Conservation (phyloP, 2,797 vertebrate genomes). For the Gadopsis bispinosus region DNA sequence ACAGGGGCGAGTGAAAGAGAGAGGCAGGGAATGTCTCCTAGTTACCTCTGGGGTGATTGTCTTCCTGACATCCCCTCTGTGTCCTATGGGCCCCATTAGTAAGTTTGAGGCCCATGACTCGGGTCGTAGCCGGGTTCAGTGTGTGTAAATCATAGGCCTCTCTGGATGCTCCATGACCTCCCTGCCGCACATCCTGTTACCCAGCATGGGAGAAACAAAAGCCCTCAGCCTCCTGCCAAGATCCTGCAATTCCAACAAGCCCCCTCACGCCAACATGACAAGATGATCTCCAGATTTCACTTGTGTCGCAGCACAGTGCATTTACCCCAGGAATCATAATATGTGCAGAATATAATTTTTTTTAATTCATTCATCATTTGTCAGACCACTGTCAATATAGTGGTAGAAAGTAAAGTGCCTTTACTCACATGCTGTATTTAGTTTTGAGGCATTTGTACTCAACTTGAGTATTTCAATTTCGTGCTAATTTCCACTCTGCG, state of each 20-base stretch:
- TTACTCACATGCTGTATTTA: not conserved
- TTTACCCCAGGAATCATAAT: not conserved
- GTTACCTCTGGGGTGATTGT: slow-evolving; percentile 68
- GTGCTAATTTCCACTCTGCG: not conserved
- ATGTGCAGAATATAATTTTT: not conserved
- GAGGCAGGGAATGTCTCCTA: slow-evolving; percentile 59
- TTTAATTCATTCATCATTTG: not conserved
- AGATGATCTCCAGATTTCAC: not conserved
- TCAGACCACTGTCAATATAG: not conserved
- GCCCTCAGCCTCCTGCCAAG: slow-evolving; percentile 43
- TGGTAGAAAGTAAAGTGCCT: not conserved
- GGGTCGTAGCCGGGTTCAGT: slow-evolving; percentile 45
- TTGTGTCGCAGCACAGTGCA: not conserved
- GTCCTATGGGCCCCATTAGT: slow-evolving; percentile 65
- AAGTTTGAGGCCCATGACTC: slow-evolving; percentile 47
- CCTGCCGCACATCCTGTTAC: slow-evolving; percentile 64
- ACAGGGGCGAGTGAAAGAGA: slow-evolving; percentile 23
- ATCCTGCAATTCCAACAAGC: slow-evolving; percentile 16
- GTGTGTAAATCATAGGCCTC: slow-evolving; percentile 66
- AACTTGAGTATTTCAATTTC: not conserved
- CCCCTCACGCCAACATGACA: not conserved
- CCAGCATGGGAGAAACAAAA: slow-evolving; percentile 53
- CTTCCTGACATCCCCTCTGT: slow-evolving; percentile 29
- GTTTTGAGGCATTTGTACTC: not conserved
- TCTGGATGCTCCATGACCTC: slow-evolving; percentile 56